These are phyloP conservation scores for Leptinotarsa juncta DNA, from an alignment of 2,888 invertebrate genomes.

Conservation along the genomic window DNA sequence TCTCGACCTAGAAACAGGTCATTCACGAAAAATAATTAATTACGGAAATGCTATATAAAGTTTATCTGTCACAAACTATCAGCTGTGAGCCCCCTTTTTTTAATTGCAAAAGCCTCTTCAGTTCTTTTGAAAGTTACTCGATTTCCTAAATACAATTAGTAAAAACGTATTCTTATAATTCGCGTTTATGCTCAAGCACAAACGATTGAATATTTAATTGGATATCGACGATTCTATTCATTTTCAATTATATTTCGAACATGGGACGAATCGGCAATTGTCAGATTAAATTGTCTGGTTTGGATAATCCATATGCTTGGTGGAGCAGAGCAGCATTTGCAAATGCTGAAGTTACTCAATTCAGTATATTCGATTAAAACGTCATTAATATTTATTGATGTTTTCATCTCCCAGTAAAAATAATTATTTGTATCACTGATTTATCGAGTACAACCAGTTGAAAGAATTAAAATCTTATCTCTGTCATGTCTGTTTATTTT, in stretches of 20 bases:
- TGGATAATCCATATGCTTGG: not conserved
- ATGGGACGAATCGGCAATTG: not conserved
- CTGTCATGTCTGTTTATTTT: no score
- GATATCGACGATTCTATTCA: not conserved
- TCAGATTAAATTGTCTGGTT: not conserved
- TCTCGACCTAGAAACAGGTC: no score
- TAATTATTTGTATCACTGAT: no score
- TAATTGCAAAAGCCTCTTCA: not conserved
- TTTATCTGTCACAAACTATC: not conserved
- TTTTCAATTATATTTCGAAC: conserved; percentile 1
- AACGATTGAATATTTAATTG: conserved; percentile 8
- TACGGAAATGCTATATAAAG: not conserved
- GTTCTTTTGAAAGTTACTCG: not conserved
- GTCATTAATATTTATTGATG: no score
- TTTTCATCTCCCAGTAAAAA: no score
- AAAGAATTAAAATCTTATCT: no score
- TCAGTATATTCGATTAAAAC: not conserved
- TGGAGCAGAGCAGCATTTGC: not conserved
- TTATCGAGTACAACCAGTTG: no score
- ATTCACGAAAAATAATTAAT: no score
- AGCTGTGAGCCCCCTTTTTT: no score
- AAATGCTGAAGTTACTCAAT: not conserved
- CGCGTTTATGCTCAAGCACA: not conserved
- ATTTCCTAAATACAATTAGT: not conserved
- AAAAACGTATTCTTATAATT: not conserved